These are phyloP conservation scores for Cosmopolites sordidus DNA, from an alignment of 2,888 invertebrate species.

Conservation along the genomic window DNA sequence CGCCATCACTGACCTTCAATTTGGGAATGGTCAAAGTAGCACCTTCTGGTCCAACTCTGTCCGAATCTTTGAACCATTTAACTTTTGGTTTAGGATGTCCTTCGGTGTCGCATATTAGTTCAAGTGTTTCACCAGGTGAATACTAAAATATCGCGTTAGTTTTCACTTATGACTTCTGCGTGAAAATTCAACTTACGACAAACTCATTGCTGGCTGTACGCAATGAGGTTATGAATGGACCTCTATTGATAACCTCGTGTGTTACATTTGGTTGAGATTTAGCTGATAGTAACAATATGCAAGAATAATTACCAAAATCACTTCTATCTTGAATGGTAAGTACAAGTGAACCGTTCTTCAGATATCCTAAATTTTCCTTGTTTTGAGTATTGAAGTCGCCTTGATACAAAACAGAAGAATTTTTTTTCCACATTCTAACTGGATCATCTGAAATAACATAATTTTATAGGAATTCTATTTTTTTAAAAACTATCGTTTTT, in stretches of 20 bases:
- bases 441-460: slow-evolving; percentile 18
- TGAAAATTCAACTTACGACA: slow-evolving; percentile 33
- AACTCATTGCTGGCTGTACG: slow-evolving; percentile 33
- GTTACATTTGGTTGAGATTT: slow-evolving; percentile 29
- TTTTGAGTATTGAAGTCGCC: slow-evolving; percentile 25
- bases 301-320: slow-evolving; percentile 40
- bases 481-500: neutral
- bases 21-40: slow-evolving; percentile 42
- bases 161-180: too few species aligned
- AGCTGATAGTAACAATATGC: slow-evolving; percentile 33
- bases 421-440: slow-evolving; percentile 36
- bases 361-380: slow-evolving; percentile 28
- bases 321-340: slow-evolving; percentile 23
- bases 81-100: slow-evolving; percentile 49
- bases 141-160: too few species aligned
- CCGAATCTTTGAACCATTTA: slow-evolving; percentile 43
- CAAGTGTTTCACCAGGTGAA: slow-evolving; percentile 43
- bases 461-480: neutral
- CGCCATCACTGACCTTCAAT: slow-evolving; percentile 42
- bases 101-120: slow-evolving; percentile 45
- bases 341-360: slow-evolving; percentile 28
- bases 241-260: slow-evolving; percentile 33
- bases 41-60: slow-evolving; percentile 36
- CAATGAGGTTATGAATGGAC: slow-evolving; percentile 37
- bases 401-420: slow-evolving; percentile 32